Evolutionary conservation across 2,888 invertebrate genomes (phyloP).

Genomic region (Augiades crinisus): DNA sequence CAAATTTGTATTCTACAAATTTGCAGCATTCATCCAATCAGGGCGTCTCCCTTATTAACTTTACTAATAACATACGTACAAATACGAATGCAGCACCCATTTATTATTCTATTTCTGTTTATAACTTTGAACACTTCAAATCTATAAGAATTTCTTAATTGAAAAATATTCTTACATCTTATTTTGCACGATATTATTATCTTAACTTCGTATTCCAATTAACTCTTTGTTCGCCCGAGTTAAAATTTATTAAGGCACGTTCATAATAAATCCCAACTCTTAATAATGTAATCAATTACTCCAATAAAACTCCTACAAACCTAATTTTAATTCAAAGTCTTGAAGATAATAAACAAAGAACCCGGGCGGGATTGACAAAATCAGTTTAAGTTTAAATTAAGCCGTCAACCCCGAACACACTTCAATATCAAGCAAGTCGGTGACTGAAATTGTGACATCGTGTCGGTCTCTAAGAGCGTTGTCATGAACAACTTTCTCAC

Average conservation of each 20-base stretch:
- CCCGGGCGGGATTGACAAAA: slow-evolving; percentile 11
- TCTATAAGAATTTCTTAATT: too few species aligned
- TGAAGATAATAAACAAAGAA: slow-evolving; percentile 5
- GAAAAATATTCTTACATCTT: too few species aligned
- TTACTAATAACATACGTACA: too few species aligned
- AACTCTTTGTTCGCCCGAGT: neutral
- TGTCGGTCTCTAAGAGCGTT: slow-evolving; percentile 60
- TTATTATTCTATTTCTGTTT: too few species aligned
- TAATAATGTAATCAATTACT: slow-evolving; percentile 1
- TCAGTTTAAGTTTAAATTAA: slow-evolving; percentile 30
- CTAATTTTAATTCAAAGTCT: neutral
- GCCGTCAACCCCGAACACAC: slow-evolving; percentile 36
- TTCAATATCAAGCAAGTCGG: slow-evolving; percentile 36
- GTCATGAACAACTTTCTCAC: slow-evolving; percentile 64
- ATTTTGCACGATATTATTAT: neutral
- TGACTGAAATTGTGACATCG: slow-evolving; percentile 46
- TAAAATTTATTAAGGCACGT: too few species aligned
- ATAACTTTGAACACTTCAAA: too few species aligned
- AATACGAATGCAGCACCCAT: too few species aligned
- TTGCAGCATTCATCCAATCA: too few species aligned
- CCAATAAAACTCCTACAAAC: neutral
- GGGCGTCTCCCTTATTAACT: too few species aligned
- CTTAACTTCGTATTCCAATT: neutral
- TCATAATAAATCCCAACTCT: neutral
- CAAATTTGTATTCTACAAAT: too few species aligned